phyloP scores from a whole-genome alignment of 2,797 vertebrate species.

The Protosalanx chinensis region DNA sequence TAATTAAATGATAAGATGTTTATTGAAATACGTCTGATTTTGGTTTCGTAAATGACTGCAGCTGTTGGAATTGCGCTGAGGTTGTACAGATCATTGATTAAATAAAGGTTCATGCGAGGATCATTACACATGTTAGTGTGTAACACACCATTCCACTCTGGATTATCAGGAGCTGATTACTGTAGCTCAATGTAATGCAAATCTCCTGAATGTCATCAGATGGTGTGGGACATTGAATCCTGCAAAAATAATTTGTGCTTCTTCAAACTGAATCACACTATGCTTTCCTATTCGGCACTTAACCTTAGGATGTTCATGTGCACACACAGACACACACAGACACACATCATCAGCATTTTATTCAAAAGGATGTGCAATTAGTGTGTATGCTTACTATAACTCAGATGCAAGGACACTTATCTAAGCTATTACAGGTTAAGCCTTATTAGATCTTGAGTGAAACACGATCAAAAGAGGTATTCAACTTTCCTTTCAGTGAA shows the following conservation, averaged over 20 bases:
- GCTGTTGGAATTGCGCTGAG: slow-evolving; percentile 54
- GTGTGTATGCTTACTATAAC: too few relatives aligned
- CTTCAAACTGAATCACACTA: too few relatives aligned
- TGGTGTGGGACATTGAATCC: slow-evolving; percentile 23
- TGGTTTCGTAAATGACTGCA: slow-evolving; percentile 48
- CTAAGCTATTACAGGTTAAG: too few relatives aligned
- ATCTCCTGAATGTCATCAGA: slow-evolving; percentile 56
- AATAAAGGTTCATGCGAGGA: slow-evolving; percentile 51
- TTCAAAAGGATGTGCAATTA: too few relatives aligned
- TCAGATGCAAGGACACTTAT: too few relatives aligned
- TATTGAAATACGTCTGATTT: slow-evolving; percentile 69
- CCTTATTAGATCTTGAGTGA: too few relatives aligned
- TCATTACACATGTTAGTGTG: slow-evolving; percentile 54
- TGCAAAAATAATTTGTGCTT: neutral
- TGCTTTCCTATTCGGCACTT: too few relatives aligned
- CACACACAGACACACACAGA: slow-evolving; percentile 17
- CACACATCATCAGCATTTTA: neutral
- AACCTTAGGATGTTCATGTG: too few relatives aligned
- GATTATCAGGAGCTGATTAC: slow-evolving; percentile 62
- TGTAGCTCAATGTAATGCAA: slow-evolving; percentile 52
- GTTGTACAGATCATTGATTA: slow-evolving; percentile 58
- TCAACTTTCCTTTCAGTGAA: too few relatives aligned
- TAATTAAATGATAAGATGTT: slow-evolving; percentile 73
- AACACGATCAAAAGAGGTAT: too few relatives aligned
- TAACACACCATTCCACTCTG: slow-evolving; percentile 55